Evolutionary conservation across 2,888 invertebrate species (phyloP), one percentile per base, ranked within the genome.

Genomic region (Agrotis clavis): DNA sequence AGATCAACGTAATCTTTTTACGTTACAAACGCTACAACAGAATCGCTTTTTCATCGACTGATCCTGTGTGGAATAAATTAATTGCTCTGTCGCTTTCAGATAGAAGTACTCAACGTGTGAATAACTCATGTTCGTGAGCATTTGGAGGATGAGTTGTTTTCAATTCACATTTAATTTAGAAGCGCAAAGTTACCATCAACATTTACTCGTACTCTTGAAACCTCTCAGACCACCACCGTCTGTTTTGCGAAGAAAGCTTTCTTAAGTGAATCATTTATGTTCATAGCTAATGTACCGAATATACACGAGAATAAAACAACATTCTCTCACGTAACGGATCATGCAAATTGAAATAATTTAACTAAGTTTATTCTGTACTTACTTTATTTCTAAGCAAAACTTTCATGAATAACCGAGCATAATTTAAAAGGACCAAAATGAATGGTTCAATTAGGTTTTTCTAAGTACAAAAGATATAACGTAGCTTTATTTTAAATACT

Each of bases 111-210:
- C 25, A 14, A n/a, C 16, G 50, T 11, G n/a, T 14, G 18, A 59
- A 57, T 51, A 35, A 48, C 54, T 63, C 48, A 72, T 62, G 54
- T 48, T 50, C 14, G 1, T 50, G 14, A 21, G 45, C 30, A 35
- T 61, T 19, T 25, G 35, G 35, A 65, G 41, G 67, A 79, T 87
- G 85, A 88, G 88, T 89, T 89, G 90, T 90, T 91, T 91, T 91
- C 89, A 90, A 91, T 91, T 90, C 88, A 87, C 87, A 91, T 91
- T 91, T 90, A 91, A 92, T 92, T 92, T 90, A 86, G 76, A 78
- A 83, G 84, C 72, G 86, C 79, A 83, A 89, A 90, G 86, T 86
- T 86, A 85, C 74, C 68, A 82, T 82, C 81, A 84, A 86, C 76
- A 86, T 84, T 85, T 78, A 74, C 79, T 79, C 63, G 68, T 81